Evolutionary conservation across 2,888 invertebrate species (phyloP).

Genomic region (Tenthredo distinguenda): DNA sequence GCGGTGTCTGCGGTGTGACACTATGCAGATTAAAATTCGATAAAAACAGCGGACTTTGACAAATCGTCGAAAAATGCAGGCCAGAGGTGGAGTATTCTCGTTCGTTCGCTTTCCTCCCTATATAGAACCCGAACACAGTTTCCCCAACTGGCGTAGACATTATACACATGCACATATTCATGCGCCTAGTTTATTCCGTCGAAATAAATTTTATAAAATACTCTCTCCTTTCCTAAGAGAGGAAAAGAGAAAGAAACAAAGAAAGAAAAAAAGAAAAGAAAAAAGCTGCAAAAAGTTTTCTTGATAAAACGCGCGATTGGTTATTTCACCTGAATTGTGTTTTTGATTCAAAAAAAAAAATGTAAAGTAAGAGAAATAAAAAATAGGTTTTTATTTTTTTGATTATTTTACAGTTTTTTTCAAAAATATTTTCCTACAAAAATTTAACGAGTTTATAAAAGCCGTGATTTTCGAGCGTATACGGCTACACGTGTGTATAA

Average conservation of each 20-base stretch:
- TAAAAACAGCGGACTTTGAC: constrained; percentile 73
- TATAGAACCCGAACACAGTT: background rate
- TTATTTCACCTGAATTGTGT: background rate
- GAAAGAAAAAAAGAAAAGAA: too few species aligned
- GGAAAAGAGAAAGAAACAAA: background rate
- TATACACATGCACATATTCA: constrained; percentile 1
- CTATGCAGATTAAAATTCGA: constrained; percentile 74
- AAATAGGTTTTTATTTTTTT: background rate
- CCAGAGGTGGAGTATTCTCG: constrained; percentile 54
- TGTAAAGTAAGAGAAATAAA: background rate
- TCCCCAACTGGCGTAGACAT: background rate
- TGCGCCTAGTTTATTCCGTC: background rate
- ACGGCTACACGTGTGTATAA: background rate
- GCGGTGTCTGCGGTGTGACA: constrained; percentile 66
- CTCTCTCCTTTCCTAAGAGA: background rate
- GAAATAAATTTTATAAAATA: background rate
- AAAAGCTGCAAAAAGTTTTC: background rate
- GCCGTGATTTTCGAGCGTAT: background rate
- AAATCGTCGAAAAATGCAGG: constrained; percentile 73
- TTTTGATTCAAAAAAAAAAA: too few species aligned
- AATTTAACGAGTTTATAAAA: background rate
- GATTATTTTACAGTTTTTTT: too few species aligned
- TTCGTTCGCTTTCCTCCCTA: constrained; percentile 53
- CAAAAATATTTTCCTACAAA: background rate
- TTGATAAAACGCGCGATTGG: background rate